A percentile compares a stretch with the other conserved stretches of the same genome.
phyloP scores from a whole-genome alignment of 2,888 invertebrate species.

The Pomacea canaliculata region DNA sequence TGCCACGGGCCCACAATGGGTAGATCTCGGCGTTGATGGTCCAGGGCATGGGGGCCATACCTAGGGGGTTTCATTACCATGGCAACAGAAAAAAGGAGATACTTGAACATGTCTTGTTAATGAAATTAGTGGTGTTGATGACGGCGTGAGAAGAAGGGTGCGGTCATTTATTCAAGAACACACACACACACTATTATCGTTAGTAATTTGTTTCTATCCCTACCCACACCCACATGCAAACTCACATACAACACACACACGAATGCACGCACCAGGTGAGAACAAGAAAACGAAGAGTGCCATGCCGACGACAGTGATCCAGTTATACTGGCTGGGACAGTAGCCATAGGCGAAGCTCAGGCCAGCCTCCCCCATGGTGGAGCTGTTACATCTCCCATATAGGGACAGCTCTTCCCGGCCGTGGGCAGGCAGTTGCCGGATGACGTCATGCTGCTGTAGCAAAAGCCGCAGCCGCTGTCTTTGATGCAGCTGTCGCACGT shows the following conservation, averaged over 20 bases:
- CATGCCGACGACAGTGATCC: slow-evolving; percentile 68
- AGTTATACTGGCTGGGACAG: slow-evolving; percentile 69
- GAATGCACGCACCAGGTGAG: slow-evolving; percentile 57
- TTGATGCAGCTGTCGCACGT: slow-evolving; percentile 69
- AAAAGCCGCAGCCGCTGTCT: slow-evolving; percentile 70
- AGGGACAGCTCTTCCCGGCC: slow-evolving; percentile 35
- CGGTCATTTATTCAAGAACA: background rate
- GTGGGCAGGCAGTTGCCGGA: slow-evolving; percentile 61
- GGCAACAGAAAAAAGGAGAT: background rate
- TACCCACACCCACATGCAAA: too few species aligned
- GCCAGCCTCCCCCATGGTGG: slow-evolving; percentile 7
- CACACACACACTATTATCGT: background rate
- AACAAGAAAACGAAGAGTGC: slow-evolving; percentile 70
- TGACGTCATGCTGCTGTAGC: slow-evolving; percentile 37
- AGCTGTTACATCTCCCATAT: slow-evolving; percentile 48
- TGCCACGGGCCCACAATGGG: slow-evolving; percentile 73
- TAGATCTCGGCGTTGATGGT: slow-evolving; percentile 74
- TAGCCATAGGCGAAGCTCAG: slow-evolving; percentile 66
- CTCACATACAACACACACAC: too few species aligned
- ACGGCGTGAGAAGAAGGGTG: background rate
- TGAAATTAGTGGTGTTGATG: background rate
- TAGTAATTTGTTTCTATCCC: too few species aligned
- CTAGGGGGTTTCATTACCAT: slow-evolving; percentile 28
- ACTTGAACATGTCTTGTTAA: background rate
- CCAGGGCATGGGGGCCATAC: slow-evolving; percentile 73